Evolutionary conservation across 2,888 invertebrate genomes (phyloP), one percentile per base, ranked within the genome.

Genomic region (Apamea monoglypha): DNA sequence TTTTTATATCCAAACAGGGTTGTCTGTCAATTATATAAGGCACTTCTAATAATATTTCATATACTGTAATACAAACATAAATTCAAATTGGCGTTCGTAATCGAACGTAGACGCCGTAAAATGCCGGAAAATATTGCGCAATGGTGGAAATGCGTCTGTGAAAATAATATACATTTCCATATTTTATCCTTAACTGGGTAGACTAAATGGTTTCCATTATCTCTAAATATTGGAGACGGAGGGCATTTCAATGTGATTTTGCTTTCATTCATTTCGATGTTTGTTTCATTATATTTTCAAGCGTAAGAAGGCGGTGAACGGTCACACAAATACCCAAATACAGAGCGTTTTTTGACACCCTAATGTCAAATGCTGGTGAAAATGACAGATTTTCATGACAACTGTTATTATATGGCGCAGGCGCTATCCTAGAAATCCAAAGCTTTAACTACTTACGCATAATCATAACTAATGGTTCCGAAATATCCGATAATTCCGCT

Each of bases 71-170:
- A 77, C 66, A 83, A 77, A 64, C 73, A 74, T 68, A 81, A 85
- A 85, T 80, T 85, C 81, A 74, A 74, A 85, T 74, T 71, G 81
- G 8, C 74, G 29, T 71, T 68, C 56, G 70, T 67, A 69, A 72
- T 75, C 64, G 72, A 81, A 73, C 53, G 59, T 63, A 80, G 71
- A 36, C 14, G 71, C 67, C 71, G 72, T 86, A 83, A 86, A 83
- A 81, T 61, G 25, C 59, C 72, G 86, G 76, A 76, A 85, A 68
- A 73, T 76, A 73, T 81, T 53, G 64, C 32, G 79, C 25, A 69
- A 73, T 79, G 32, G 36, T 79, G 53, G 63, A 73, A 85, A 73
- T 69, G 64, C 81, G 71, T 44, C n/a, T 61, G 59, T 61, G 76
- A 72, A 75, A 69, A 76, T 76, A 85, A 81, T 76, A 70, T 47